Conservation (phyloP, 2,888 invertebrate genomes). For the Myathropa florea region DNA sequence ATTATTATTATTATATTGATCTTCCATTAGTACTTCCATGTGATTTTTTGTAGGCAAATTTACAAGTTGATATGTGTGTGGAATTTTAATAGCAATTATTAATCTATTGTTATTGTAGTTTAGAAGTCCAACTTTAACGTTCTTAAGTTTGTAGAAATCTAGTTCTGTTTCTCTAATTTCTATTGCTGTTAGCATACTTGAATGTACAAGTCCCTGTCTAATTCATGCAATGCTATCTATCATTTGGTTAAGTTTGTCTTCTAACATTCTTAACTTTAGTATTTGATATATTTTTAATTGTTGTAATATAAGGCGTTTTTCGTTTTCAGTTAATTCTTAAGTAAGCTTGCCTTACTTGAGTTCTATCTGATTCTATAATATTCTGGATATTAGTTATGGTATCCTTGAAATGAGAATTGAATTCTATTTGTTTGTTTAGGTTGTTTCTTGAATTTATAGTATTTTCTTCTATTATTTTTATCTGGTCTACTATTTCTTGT, state of each 20-base stretch:
- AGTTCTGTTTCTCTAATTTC: conserved; percentile 5
- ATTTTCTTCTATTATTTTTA: conserved; percentile 41
- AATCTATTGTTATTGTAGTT: neutral
- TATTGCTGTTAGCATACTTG: neutral
- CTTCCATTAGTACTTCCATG: neutral
- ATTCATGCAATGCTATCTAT: neutral
- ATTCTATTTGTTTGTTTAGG: too few relatives aligned
- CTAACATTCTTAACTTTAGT: conserved; percentile 13
- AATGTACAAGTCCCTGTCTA: conserved; percentile 5
- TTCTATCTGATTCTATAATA: conserved; percentile 14
- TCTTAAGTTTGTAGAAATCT: conserved; percentile 1
- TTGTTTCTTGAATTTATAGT: conserved; percentile 25
- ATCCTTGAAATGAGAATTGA: conserved; percentile 57
- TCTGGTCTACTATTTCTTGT: conserved; percentile 25
- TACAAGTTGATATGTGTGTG: neutral
- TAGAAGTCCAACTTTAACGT: too few relatives aligned
- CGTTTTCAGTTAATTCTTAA: neutral
- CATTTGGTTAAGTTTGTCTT: conserved; percentile 4
- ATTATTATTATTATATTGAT: too few relatives aligned
- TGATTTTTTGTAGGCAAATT: too few relatives aligned
- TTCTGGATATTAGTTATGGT: conserved; percentile 14
- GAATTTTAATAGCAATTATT: conserved; percentile 1
- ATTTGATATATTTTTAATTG: conserved; percentile 11
- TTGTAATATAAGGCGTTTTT: conserved; percentile 3
- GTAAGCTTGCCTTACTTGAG: neutral